Conservation (phyloP, 2,888 invertebrate genomes). For the Bugula neritina region DNA sequence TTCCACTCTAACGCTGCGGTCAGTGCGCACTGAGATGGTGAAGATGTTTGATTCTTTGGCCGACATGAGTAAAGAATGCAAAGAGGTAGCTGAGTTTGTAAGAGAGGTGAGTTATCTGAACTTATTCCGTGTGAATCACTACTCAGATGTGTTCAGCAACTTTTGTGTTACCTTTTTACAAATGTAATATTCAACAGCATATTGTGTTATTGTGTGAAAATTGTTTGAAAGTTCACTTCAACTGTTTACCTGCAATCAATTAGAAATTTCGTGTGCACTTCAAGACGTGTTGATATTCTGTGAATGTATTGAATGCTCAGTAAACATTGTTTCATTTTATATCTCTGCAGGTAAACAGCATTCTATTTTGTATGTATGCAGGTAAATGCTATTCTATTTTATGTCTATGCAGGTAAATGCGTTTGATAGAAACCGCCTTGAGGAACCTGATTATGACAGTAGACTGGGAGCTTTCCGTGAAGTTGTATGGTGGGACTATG, state of each 20-base stretch:
- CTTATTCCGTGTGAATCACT: neutral
- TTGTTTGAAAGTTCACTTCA: too few relatives aligned
- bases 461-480: slow-evolving; percentile 72
- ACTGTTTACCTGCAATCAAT: too few relatives aligned
- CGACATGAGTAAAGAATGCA: slow-evolving; percentile 24
- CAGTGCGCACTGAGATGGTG: slow-evolving; percentile 1
- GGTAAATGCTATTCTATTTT: slow-evolving; percentile 26
- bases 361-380: too few relatives aligned
- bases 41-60: neutral
- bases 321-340: too few relatives aligned
- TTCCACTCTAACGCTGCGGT: neutral
- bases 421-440: slow-evolving; percentile 79
- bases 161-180: too few relatives aligned
- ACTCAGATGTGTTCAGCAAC: too few relatives aligned
- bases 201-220: too few relatives aligned
- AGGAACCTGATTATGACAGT: slow-evolving; percentile 83
- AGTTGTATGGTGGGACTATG: slow-evolving; percentile 59
- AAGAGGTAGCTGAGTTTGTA: slow-evolving; percentile 58
- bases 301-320: too few relatives aligned
- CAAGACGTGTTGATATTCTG: too few relatives aligned
- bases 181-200: too few relatives aligned
- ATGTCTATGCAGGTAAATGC: slow-evolving; percentile 66
- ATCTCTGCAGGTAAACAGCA: too few relatives aligned
- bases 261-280: too few relatives aligned
- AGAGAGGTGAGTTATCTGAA: slow-evolving; percentile 40